Conservation (phyloP, 2,888 invertebrate genomes). For the Polydrusus pterygomalis region DNA sequence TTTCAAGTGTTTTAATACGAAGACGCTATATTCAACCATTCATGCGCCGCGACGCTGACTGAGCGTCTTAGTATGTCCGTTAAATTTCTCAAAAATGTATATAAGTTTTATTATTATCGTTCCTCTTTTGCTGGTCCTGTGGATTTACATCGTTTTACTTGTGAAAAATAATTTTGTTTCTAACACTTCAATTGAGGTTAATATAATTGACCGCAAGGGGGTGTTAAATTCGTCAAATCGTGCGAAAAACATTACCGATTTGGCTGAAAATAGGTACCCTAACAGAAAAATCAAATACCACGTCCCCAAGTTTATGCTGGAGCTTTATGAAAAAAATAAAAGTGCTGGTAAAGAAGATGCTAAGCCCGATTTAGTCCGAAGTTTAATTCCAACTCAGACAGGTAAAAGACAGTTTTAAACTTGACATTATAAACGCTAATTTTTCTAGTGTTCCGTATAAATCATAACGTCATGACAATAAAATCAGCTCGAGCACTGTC, state of each 20-base stretch:
- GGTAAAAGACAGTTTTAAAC: conserved; percentile 62
- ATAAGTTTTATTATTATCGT: conserved; percentile 55
- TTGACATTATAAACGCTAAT: too few species aligned
- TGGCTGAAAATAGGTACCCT: conserved; percentile 31
- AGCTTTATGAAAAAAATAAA: conserved; percentile 69
- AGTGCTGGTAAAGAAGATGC: conserved; percentile 57
- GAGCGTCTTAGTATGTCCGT: conserved; percentile 51
- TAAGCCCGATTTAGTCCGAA: conserved; percentile 68
- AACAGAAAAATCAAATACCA: conserved; percentile 59
- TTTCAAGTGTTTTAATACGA: conserved; percentile 64
- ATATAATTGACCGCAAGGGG: conserved; percentile 56
- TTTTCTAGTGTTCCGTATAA: too few species aligned
- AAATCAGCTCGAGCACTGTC: background rate
- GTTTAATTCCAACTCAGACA: conserved; percentile 68
- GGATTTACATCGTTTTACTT: conserved; percentile 59
- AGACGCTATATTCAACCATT: conserved; percentile 33
- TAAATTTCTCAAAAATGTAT: conserved; percentile 28
- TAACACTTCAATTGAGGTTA: conserved; percentile 59
- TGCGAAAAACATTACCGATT: conserved; percentile 8
- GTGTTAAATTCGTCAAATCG: conserved; percentile 28
- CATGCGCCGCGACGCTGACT: conserved; percentile 63
- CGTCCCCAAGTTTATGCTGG: conserved; percentile 70
- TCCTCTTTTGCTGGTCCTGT: conserved; percentile 59
- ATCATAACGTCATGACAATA: too few species aligned
- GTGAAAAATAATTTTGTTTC: conserved; percentile 55